Base-by-base conservation (phyloP, 2,113 vertebrate species). In the Mastomys coucha region DNA sequence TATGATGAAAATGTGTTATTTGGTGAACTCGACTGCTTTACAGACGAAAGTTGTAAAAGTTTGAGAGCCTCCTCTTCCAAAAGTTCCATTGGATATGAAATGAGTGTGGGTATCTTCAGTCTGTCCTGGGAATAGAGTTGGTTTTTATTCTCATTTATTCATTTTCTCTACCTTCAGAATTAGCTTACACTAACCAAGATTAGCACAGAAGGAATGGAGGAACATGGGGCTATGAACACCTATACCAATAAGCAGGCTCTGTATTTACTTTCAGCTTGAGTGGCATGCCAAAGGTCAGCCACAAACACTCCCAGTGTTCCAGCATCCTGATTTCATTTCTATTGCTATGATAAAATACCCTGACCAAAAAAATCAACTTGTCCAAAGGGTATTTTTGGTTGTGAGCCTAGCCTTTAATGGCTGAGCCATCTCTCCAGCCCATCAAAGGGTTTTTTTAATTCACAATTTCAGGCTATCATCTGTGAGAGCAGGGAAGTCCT, bases 171-270 rank as follows among this genome's bases (percentile, higher is more conserved):
- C 28, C 0, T 33, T 22, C 81, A 12, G 36, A 69, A 24, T 76
- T 12, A 65, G 1, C 20, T 73, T 72, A n/a, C n/a, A 88, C 14
- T 2, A 77, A 9, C 8, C 11, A 75, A 88, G n/a, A 42, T 49
- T 1, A 63, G 36, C 0, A 39, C 20, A 31, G 31, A 53, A 33
- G 60, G 6, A 0, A 33, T 31, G 4, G 16, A 16, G 77, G 14
- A 69, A 9, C 7, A 67, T 17, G 7, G 2, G 2, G 0, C 12
- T 39, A 51, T 3, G 9, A 63, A 10, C 5, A 17, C 2, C 17
- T 49, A 7, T 1, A 28, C 1, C 17, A 26, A 45, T 13, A 58
- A 65, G 20, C 1, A 67, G 0, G 19, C 5, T 91, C 63, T 33
- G 14, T 2, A 33, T 31, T 90, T 33, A 31, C 33, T 75, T 81